These are phyloP conservation scores for Thinocorus orbignyianus DNA, from an alignment of 2,113 vertebrate genomes.

Conservation along the genomic window DNA sequence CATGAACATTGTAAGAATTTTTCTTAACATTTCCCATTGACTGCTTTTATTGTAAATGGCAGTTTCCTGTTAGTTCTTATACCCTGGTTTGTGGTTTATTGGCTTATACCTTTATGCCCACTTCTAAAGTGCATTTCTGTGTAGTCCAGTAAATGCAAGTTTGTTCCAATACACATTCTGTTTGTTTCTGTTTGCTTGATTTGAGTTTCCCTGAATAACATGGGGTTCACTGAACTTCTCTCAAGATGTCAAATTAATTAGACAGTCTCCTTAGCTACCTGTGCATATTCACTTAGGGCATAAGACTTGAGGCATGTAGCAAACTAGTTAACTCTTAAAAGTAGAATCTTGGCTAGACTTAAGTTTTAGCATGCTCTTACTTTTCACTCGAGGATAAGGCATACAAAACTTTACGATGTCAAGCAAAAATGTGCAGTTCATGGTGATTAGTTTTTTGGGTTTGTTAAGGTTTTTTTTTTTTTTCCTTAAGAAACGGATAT, in stretches of 20 bases:
- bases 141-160: not conserved
- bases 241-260: constrained; percentile 46
- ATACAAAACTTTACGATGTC: not conserved
- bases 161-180: not conserved
- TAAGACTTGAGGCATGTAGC: not conserved
- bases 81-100: rapidly evolving
- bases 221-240: not conserved
- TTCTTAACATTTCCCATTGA: not conserved
- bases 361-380: not conserved
- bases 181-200: not conserved
- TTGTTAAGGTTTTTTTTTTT: not conserved
- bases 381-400: not conserved
- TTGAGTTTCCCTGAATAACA: not conserved
- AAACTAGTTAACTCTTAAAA: not conserved
- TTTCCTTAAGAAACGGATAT: not conserved
- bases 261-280: constrained; percentile 20
- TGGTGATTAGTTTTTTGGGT: not conserved
- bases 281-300: not conserved
- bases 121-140: not conserved
- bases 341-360: not conserved
- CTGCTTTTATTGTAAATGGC: not conserved
- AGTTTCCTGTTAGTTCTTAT: not conserved
- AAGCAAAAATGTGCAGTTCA: not conserved
- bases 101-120: not conserved
- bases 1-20: not conserved